Conservation (phyloP, 1,140 invertebrate species). For the Drosophila ogumai region DNA sequence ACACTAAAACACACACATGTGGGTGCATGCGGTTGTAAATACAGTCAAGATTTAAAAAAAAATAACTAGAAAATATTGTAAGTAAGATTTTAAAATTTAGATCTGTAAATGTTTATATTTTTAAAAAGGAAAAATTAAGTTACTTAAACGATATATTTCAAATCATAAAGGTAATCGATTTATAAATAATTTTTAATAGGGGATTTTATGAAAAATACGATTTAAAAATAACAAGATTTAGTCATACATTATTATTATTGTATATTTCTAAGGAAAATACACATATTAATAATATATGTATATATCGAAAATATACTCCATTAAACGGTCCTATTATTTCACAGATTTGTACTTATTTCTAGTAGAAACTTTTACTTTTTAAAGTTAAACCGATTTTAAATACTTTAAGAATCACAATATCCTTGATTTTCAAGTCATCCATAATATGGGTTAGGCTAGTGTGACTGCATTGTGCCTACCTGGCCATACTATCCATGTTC, state of each 20-base stretch:
- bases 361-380: not conserved
- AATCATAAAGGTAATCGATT: not conserved
- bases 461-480: constrained; percentile 54
- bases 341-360: not conserved
- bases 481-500: constrained; percentile 23
- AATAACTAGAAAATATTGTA: not conserved
- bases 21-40: constrained; percentile 13
- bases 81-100: not conserved
- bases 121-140: not conserved
- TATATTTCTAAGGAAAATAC: no score
- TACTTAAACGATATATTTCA: not conserved
- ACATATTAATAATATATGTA: no score
- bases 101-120: not conserved
- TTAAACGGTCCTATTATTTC: not conserved
- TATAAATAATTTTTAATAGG: not conserved
- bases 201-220: no score
- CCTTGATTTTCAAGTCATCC: constrained; percentile 1
- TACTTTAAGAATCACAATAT: not conserved
- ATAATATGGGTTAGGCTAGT: not conserved
- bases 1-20: constrained; percentile 46
- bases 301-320: no score
- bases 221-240: no score
- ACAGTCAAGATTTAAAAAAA: constrained; percentile 7
- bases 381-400: not conserved
- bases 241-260: no score